Base-by-base conservation (phyloP, 2,888 invertebrate species). In the Drosophila greeni region DNA sequence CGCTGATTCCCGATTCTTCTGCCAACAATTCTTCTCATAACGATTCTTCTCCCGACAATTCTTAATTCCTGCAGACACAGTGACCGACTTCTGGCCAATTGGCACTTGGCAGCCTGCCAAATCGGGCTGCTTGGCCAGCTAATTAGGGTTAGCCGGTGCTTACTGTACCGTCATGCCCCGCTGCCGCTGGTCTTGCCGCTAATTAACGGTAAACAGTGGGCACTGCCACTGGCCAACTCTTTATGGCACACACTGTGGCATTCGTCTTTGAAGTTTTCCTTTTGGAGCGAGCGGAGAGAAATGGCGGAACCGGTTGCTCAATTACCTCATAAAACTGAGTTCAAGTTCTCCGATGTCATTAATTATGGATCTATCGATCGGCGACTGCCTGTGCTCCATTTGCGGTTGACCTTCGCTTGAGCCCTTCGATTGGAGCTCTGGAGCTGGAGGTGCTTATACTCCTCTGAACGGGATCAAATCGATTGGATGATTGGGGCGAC, bases 361-460 rank as follows among this genome's bases (percentile, higher is more conserved):
- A 82, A 69, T 74, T 72, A 69, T 66, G 52, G 68, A 53, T 42
- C 37, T 29, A 43, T 43, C 12, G 16, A 26, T n/a, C 42, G 24
- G 14, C 24, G 24, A n/a, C 5, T 24, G 52, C 42, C 36, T 5
- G 34, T 74, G 53, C 61, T 75, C 40, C 72, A 74, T 78, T 74
- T 70, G 76, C 42, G 65, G 75, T 55, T 67, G 80, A 76, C 77
- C 77, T 78, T 78, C 61, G 66, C 59, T 67, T 67, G 48, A n/a
- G n/a, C n/a, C n/a, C n/a, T n/a, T n/a, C n/a, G n/a, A 71, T 62
- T 66, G 37, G 24, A 78, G 62, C 14, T 9, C 62, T 52, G 52
- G 43, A 60, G 45, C 20, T 43, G 12, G 26, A 43, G 12, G n/a
- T 12, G 18, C 3, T 20, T 39, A 2, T 14, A 20, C 18, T 4